Conservation (phyloP, 2,113 vertebrate genomes). For the Maccullochella peelii region DNA sequence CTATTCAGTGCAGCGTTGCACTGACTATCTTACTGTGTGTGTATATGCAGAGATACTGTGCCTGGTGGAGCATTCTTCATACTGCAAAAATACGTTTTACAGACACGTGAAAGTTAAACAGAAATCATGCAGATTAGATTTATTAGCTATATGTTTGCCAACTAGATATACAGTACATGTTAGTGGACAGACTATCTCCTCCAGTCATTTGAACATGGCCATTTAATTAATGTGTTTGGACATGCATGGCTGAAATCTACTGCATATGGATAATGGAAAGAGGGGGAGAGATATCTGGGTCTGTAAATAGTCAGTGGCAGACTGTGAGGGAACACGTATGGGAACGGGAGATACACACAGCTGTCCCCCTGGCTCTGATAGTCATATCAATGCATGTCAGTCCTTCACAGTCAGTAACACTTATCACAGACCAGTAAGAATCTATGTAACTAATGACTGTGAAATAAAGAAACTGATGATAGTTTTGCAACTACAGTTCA, state of each 20-base stretch:
- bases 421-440: background rate
- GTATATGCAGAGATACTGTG: background rate
- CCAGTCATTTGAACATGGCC: background rate
- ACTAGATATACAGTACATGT: background rate
- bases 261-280: background rate
- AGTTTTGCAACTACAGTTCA: background rate
- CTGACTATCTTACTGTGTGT: background rate
- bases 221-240: conserved; percentile 1
- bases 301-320: background rate
- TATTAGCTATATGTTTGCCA: no score
- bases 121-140: background rate
- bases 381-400: background rate
- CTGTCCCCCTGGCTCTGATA: background rate
- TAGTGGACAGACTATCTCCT: background rate
- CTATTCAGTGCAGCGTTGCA: background rate
- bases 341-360: background rate
- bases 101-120: background rate
- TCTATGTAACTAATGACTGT: background rate
- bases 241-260: background rate
- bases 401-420: conserved; percentile 1
- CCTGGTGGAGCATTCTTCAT: background rate
- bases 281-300: background rate
- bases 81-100: background rate
- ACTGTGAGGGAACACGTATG: background rate
- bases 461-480: background rate